Conservation (phyloP, 2,888 invertebrate genomes). For the Diogma glabrata region DNA sequence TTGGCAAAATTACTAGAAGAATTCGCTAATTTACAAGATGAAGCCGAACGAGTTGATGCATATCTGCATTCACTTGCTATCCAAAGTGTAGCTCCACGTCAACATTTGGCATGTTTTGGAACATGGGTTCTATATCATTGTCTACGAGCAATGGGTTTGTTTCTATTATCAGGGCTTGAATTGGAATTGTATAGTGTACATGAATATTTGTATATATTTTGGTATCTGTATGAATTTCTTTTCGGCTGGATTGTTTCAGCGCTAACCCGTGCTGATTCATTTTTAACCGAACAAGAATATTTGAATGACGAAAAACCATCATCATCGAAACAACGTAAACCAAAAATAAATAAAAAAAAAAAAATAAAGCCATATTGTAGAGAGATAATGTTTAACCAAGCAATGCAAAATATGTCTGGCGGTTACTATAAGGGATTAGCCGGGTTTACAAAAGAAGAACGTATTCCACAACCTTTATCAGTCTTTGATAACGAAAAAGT, state of each 20-base stretch:
- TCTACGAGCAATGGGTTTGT: slow-evolving; percentile 83
- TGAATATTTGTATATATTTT: slow-evolving; percentile 93
- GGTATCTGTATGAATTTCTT: slow-evolving; percentile 86
- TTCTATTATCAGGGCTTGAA: slow-evolving; percentile 87
- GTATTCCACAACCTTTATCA: slow-evolving; percentile 70
- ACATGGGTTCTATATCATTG: slow-evolving; percentile 96
- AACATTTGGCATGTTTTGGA: slow-evolving; percentile 74
- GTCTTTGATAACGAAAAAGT: slow-evolving; percentile 91
- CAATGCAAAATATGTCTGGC: slow-evolving; percentile 86
- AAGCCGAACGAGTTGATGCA: slow-evolving; percentile 86
- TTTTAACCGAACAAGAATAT: slow-evolving; percentile 64
- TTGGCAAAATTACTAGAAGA: slow-evolving; percentile 82
- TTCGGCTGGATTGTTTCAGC: slow-evolving; percentile 91
- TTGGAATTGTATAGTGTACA: slow-evolving; percentile 91
- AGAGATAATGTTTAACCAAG: slow-evolving; percentile 82
- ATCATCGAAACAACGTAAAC: slow-evolving; percentile 32
- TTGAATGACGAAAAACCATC: slow-evolving; percentile 35
- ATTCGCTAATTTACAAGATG: slow-evolving; percentile 82
- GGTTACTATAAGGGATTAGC: slow-evolving; percentile 93
- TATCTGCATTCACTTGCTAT: slow-evolving; percentile 57
- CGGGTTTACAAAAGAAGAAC: slow-evolving; percentile 78
- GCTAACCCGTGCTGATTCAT: slow-evolving; percentile 75
- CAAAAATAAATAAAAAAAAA: slow-evolving; percentile 39
- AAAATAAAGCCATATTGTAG: slow-evolving; percentile 64
- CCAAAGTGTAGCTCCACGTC: slow-evolving; percentile 50